Evolutionary conservation across 2,797 vertebrate genomes (phyloP), one percentile per base, ranked within the genome.

Genomic region (Micromesistius poutassou): DNA sequence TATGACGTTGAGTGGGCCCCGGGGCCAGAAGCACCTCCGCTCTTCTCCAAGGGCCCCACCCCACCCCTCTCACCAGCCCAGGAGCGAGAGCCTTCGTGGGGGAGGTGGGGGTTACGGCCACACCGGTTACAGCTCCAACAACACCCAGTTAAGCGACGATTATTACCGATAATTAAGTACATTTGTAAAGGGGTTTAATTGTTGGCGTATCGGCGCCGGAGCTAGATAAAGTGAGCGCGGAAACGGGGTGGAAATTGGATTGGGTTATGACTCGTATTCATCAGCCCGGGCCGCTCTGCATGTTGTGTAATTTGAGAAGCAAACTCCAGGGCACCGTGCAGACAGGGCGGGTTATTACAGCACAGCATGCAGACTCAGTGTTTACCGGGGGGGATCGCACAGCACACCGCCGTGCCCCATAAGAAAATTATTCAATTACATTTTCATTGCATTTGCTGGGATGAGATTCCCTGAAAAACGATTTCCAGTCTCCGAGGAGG

Each of bases 341-440:
- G 83, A 77, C 75, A 74, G 77, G 42, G 8, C 66, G 84, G 84
- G 82, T 86, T 87, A 90, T 91, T 89, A 90, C 77, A 89, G 89
- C 89, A 80, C 90, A 91, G 87, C 90, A 83, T 86, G 89, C 87
- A 68, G 86, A 87, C 87, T 75, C 78, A 46, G 85, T 75, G 80
- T 90, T 88, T 86, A 83, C 82, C 77, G 77, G 46, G 84, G 89
- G 83, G 91, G 90, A 92, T 91, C 89, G 86, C 85, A 91, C 89
- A 90, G 91, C 81, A 89, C 85, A 80, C 87, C 72, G 46, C 80
- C 79, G 90, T 81, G 84, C 91, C 91, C 92, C 90, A 88, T 89
- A 93, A 92, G 90, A 85, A 84, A 73, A 89, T 86, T 84, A 91
- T 91, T 94, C 91, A 93, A 94, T 93, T 93, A 93, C 85, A 85